Base-by-base conservation (phyloP, 2,797 vertebrate genomes). In the Cryptoblepharus egeriae region DNA sequence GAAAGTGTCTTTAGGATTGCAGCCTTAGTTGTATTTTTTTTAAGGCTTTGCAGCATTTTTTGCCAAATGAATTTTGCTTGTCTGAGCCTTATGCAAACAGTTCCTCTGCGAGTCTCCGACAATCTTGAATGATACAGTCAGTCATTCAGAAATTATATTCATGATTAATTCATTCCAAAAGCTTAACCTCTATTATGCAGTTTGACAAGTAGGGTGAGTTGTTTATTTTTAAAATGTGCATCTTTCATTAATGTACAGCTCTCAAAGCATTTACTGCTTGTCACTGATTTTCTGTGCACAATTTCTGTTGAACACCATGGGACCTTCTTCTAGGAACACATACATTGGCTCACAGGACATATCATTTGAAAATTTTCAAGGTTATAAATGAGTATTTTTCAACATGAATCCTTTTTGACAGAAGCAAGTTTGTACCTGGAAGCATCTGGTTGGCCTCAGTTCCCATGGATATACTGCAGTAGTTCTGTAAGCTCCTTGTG, bases 141-240 rank as follows among this genome's bases (percentile, higher is more conserved):
- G 16, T 75, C 58, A 74, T 80, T 87, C 77, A 69, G 86, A 71
- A 69, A 85, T 76, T 6, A 32, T 5, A 20, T 75, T 83, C 82
- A 84, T 58, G 4, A 52, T 80, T 81, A 69, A 88, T 88, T 75
- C 79, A 84, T 88, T 77, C 20, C 28, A 74, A 88, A 81, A 3
- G 1, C 73, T 80, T 26, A 61, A 22, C 58, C 73, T 84, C 1
- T 18, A 28, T 73, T 67, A 37, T 32, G 88, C 73, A 20, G 75
- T 69, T 30, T 79, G 45, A 71, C 8, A 87, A 83, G 11, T n/a
- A 77, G 15, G 35, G 20, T 75, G 88, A 85, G 49, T 2, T 68
- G 1, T 78, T 82, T 84, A 39, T 74, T 83, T 88, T 90, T 82
- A 7, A 71, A 70, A 87, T 73, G 1, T 3, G 64, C 60, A 5